Base-by-base conservation (phyloP, 2,888 invertebrate genomes). In the Drosophila neoperkinsi region DNA sequence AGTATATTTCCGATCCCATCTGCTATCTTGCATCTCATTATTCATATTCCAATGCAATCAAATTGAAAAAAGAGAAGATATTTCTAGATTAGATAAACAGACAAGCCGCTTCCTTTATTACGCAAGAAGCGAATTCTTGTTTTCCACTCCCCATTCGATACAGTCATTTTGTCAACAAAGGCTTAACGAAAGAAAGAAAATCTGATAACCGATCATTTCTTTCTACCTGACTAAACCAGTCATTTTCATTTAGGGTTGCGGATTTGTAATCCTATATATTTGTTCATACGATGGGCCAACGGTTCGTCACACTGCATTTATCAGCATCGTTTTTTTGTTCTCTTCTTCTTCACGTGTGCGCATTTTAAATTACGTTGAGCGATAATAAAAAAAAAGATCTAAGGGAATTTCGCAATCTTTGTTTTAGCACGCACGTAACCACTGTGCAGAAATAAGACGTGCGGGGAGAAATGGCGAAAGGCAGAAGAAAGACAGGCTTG, bases 231-330 rank as follows among this genome's bases (percentile, higher is more conserved):
- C 58, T 57, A 64, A 63, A 28, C 33, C 25, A 62, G 61, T 31
- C 18, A 30, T 49, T 62, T 21, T 10, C 18, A 25, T 41, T 71
- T 38, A 70, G 64, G 73, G 67, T 67, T 74, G 68, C 61, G 41
- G 49, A 50, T 65, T 68, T 63, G 56, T 64, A 60, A 73, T 38
- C 13, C 38, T 18, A 57, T 30, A 18, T 13, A 56, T 56, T 18
- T 41, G n/a, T n/a, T 13, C 33, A 41, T 18, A 52, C 41, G 34
- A 38, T 28, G 16, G 28, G 31, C 55, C 49, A 30, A 36, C 31
- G 38, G 70, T 84, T 85, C 74, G 75, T 88, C 52, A 82, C 77
- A 84, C 79, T 73, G 70, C 71, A 90, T 90, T 84, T 87, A 87
- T 89, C 74, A 87, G 73, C 49, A 65, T 73, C 68, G 69, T 46